Conservation (phyloP, 1,140 invertebrate species). For the Periplaneta americana region DNA sequence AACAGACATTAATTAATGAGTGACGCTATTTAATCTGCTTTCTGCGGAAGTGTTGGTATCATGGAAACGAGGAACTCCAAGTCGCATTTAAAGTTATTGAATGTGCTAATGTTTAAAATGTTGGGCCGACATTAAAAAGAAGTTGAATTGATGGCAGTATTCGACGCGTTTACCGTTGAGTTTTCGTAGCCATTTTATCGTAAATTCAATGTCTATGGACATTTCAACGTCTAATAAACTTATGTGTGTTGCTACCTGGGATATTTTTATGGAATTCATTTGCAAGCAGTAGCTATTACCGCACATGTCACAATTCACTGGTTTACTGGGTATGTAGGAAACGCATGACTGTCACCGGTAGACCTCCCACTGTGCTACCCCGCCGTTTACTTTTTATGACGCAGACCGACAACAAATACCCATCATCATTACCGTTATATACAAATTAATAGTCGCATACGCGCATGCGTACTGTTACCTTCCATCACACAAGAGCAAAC, state of each 20-base stretch:
- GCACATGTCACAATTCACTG: not conserved
- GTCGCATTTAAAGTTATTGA: too few species aligned
- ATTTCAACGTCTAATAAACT: not conserved
- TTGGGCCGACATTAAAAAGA: not conserved
- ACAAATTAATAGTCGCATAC: not conserved
- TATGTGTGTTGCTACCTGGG: not conserved
- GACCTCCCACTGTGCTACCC: too few species aligned
- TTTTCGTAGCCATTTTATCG: not conserved
- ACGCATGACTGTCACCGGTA: not conserved
- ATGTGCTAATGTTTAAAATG: not conserved
- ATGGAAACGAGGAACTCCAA: too few species aligned
- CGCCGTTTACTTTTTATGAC: not conserved
- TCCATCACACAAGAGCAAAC: not conserved
- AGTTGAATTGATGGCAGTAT: not conserved
- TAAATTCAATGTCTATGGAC: not conserved
- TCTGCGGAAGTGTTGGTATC: too few species aligned
- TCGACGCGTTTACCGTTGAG: not conserved
- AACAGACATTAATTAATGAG: too few species aligned
- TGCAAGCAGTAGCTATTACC: too few species aligned
- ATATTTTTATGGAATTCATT: not conserved
- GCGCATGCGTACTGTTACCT: not conserved
- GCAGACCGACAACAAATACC: not conserved
- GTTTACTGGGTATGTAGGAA: not conserved
- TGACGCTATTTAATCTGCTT: too few species aligned
- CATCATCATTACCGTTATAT: not conserved